Base-by-base conservation (phyloP, 2,888 invertebrate species). In the Epinotia demarniana region DNA sequence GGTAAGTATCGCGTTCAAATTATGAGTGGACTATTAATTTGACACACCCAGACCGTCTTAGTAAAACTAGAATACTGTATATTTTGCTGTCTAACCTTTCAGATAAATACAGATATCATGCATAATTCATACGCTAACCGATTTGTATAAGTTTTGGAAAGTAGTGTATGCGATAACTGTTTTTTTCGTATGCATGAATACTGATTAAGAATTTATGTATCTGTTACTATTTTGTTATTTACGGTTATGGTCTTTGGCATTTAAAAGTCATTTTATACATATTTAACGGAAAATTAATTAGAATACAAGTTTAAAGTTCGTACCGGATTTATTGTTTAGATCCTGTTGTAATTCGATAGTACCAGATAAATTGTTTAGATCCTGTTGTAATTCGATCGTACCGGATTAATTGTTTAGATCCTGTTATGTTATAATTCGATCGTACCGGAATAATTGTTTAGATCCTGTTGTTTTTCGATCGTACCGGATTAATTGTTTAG, bases 141-240 rank as follows among this genome's bases (percentile, higher is more conserved):
- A 39, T 60, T 16, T 33, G 60, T 61, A 49, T 69, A 73, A 55
- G 53, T 75, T 75, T 75, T 75, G 27, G 75, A 75, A 75, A 75
- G 75, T 57, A 60, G 70, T 16, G 18, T 71, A 46, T 46, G 60
- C n/a, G 75, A 60, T 70, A 64, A 66, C 60, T 64, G 43, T 55
- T 46, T 67, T 75, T 74, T 71, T 55, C 53, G 46, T 46, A 39
- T 43, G 53, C 18, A 71, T 72, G 75, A 61, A 75, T 72, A 67
- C 72, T 72, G 18, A 75, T 67, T 57, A 61, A 27, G 60, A 33
- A 33, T 39, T 39, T 12, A 62, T n/a, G 3, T 39, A 46, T 62
- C 13, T 55, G 46, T 57, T 23, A 18, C 61, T 55, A 33, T 62
- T 62, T 67, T 64, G 68, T 49, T 33, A 61, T 55, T 75, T 70